Conservation (phyloP, 2,888 invertebrate species). For the Agapostemon virescens region DNA sequence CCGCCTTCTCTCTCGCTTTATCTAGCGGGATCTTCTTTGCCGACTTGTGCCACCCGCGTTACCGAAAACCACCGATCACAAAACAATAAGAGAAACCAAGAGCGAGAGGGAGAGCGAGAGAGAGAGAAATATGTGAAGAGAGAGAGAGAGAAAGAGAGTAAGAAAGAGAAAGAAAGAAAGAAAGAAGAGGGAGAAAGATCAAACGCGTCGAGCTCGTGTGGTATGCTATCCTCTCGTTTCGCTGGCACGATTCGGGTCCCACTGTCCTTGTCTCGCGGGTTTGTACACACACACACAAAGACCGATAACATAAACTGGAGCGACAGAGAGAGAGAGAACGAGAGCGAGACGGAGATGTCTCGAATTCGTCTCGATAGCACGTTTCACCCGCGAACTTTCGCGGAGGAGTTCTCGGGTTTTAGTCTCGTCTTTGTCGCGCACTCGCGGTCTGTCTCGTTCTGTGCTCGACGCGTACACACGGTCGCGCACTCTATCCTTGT, state of each 20-base stretch:
- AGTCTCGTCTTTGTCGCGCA: constrained; percentile 28
- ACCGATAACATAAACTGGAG: constrained; percentile 16
- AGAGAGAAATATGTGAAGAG: no score
- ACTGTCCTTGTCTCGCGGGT: constrained; percentile 13
- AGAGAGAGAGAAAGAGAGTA: neutral
- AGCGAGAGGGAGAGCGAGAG: neutral
- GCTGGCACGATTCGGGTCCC: neutral
- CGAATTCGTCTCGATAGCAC: constrained; percentile 39
- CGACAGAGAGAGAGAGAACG: no score
- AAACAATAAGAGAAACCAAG: constrained; percentile 38
- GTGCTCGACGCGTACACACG: constrained; percentile 31
- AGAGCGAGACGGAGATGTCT: neutral
- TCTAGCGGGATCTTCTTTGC: constrained; percentile 23
- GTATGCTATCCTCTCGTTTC: neutral
- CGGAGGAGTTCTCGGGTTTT: constrained; percentile 33
- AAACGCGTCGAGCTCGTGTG: neutral
- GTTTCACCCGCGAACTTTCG: constrained; percentile 49
- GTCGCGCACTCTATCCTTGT: constrained; percentile 43
- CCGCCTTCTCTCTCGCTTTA: constrained; percentile 9
- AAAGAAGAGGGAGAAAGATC: no score
- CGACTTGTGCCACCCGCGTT: constrained; percentile 35
- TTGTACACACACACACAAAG: neutral
- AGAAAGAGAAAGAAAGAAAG: no score
- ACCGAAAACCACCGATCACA: constrained; percentile 47
- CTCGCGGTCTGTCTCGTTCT: constrained; percentile 22